These are phyloP conservation scores for Bradypus variegatus DNA, from an alignment of 2,797 vertebrate genomes.

Conservation along the genomic window DNA sequence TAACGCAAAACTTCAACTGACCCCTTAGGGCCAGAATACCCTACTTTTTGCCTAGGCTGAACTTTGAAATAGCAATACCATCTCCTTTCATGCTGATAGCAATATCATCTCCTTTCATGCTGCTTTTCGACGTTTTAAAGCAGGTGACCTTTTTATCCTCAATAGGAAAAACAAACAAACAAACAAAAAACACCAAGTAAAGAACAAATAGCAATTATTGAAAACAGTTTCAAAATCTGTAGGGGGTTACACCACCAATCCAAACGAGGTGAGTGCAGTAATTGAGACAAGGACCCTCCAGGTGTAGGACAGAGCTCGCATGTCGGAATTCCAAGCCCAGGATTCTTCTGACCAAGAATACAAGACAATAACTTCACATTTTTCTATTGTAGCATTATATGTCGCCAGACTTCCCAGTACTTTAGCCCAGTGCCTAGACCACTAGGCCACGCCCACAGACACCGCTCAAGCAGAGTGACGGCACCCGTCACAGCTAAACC, in stretches of 20 bases:
- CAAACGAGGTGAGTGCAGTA: neutral
- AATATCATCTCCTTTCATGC: neutral
- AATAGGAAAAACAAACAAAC: neutral
- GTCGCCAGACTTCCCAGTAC: neutral
- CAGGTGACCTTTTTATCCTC: neutral
- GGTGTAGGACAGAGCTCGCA: neutral
- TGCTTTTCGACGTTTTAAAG: neutral
- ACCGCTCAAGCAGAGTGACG: neutral
- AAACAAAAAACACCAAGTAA: neutral
- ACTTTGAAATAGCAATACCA: neutral
- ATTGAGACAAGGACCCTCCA: neutral
- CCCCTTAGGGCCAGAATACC: neutral
- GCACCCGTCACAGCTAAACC: fast-evolving
- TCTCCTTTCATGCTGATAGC: neutral
- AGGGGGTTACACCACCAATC: neutral
- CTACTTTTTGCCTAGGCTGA: neutral
- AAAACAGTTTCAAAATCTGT: neutral
- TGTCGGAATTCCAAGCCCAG: neutral
- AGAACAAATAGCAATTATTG: neutral
- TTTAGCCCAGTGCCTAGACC: neutral
- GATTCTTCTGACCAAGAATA: neutral
- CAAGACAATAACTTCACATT: neutral
- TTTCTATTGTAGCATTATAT: neutral
- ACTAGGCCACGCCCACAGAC: neutral
- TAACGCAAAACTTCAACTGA: neutral